Conservation (phyloP, 2,888 invertebrate genomes). For the Drosophila anomalipes region DNA sequence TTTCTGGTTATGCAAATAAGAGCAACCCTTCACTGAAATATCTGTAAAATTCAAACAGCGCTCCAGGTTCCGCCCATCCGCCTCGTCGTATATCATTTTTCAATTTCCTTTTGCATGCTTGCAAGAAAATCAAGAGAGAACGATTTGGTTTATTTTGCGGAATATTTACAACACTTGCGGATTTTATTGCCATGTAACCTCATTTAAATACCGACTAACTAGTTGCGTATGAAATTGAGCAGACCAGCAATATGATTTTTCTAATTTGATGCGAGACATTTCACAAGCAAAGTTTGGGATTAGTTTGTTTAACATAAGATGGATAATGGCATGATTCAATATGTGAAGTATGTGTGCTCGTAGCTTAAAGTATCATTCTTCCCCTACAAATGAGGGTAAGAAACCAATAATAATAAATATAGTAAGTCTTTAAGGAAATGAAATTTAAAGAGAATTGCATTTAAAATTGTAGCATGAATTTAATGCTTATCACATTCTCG, state of each 20-base stretch:
- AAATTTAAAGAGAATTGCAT: constrained; percentile 42
- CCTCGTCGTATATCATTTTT: constrained; percentile 56
- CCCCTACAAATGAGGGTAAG: not conserved
- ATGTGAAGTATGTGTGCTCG: not conserved
- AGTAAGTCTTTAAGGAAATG: constrained; percentile 1
- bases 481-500: constrained; percentile 54
- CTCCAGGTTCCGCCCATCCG: constrained; percentile 1
- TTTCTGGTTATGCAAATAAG: constrained; percentile 31
- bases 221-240: not conserved
- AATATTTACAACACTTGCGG: constrained; percentile 6
- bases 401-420: no score
- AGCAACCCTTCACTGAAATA: not conserved
- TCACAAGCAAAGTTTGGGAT: not conserved
- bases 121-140: constrained; percentile 15
- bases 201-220: not conserved
- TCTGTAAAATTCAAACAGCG: constrained; percentile 10
- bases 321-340: not conserved
- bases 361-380: not conserved
- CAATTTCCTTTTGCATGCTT: constrained; percentile 49
- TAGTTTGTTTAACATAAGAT: not conserved
- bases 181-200: not conserved
- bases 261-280: not conserved
- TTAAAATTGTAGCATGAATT: constrained; percentile 35
- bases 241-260: not conserved
- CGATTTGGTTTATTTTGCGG: not conserved